Evolutionary conservation across 2,888 invertebrate genomes (phyloP), one percentile per base, ranked within the genome.

Genomic region (Chymomyza caudatula): DNA sequence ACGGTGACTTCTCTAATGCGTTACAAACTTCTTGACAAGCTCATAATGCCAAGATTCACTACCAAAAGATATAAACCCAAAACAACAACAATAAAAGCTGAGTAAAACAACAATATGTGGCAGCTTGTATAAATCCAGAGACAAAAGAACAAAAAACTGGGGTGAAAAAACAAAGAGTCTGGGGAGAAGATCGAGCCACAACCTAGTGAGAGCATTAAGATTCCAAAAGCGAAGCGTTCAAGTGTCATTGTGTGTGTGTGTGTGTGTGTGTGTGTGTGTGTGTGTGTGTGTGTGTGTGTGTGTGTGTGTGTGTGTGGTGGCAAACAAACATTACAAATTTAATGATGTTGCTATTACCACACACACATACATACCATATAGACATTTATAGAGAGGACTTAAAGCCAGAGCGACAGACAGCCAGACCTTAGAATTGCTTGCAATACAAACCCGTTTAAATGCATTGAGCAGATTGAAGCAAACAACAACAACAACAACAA

Each of bases 311-410:
- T 25, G 25, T 25, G 25, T 37, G 29, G 29, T 43, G 53, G 56
- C 44, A 47, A 17, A 61, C 64, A 71, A 65, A 65, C 53, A 55
- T 58, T 74, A 70, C 61, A 80, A 77, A 66, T 80, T 77, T 67
- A 77, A 76, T 74, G 76, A 74, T 66, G 71, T 49, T 63, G 59
- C 51, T 54, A n/a, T 43, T 63, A 64, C 63, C 62, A 65, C 56
- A 64, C 23, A 49, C 66, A n/a, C 11, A 13, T 22, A 8, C 54
- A 53, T 11, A n/a, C 15, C 3, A 17, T 47, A 4, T 13, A 47
- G 3, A 17, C 29, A 37, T 25, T 5, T n/a, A n/a, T n/a, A n/a
- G n/a, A n/a, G n/a, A n/a, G n/a, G n/a, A n/a, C n/a, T n/a, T n/a
- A n/a, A n/a, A n/a, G n/a, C n/a, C n/a, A n/a, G n/a, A n/a, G 15